Conservation (phyloP, 2,113 vertebrate species). For the Elaphurus davidianus region DNA sequence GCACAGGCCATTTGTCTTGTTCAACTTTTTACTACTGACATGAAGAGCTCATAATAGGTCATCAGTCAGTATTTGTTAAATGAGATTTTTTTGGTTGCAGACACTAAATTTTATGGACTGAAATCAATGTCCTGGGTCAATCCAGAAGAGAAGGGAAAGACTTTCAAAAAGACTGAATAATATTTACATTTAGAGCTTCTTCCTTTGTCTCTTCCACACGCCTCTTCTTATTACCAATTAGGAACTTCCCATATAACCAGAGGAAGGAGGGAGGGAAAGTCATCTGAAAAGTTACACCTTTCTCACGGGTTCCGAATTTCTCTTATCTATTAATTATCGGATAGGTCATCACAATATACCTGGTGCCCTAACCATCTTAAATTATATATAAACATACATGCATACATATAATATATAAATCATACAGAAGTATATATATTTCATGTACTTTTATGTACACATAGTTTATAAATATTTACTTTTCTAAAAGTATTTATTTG, state of each 20-base stretch:
- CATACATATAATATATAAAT: neutral
- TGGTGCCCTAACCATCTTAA: neutral
- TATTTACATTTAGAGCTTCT: neutral
- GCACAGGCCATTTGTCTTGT: accelerated
- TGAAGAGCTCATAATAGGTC: neutral
- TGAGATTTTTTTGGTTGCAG: neutral
- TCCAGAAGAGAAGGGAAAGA: neutral
- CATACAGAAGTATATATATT: neutral
- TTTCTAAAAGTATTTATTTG: neutral
- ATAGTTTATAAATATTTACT: neutral
- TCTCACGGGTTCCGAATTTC: neutral
- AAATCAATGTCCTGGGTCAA: neutral
- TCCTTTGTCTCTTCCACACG: neutral
- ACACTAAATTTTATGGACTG: neutral
- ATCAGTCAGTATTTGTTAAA: neutral
- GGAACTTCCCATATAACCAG: neutral
- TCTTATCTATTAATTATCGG: neutral
- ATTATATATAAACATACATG: neutral
- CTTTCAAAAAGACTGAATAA: neutral
- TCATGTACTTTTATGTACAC: neutral
- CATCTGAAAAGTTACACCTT: too few relatives aligned
- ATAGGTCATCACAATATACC: neutral
- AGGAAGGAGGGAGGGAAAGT: neutral
- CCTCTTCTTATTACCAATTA: neutral
- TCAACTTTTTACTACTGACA: neutral